Percentiles rank a stretch among this genome's conserved stretches.
phyloP scores from a whole-genome alignment of 2,888 invertebrate species.

The Brenthis hecate region DNA sequence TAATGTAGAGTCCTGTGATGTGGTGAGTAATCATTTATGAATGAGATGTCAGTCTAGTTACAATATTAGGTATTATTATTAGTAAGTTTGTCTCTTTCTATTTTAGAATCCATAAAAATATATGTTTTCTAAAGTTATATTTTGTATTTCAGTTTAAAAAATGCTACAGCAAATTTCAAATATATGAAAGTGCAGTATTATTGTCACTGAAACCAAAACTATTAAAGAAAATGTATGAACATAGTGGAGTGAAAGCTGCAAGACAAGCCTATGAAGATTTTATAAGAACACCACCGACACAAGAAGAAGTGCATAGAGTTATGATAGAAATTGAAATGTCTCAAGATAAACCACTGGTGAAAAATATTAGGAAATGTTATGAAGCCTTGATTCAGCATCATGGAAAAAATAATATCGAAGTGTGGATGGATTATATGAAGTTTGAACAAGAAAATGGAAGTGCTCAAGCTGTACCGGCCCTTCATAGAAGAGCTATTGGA shows the following conservation, averaged over 20 bases:
- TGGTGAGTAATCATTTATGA: slow-evolving; percentile 53
- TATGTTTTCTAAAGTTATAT: neutral
- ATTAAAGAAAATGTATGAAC: slow-evolving; percentile 80
- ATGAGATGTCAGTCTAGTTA: too few relatives aligned
- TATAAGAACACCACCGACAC: slow-evolving; percentile 82
- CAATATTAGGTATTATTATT: too few relatives aligned
- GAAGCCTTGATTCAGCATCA: slow-evolving; percentile 85
- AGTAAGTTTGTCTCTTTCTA: too few relatives aligned
- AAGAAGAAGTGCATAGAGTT: slow-evolving; percentile 82
- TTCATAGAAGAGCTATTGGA: slow-evolving; percentile 85
- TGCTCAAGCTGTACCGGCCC: slow-evolving; percentile 74
- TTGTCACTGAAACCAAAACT: slow-evolving; percentile 83
- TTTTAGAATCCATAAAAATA: too few relatives aligned
- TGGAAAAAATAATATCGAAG: slow-evolving; percentile 83
- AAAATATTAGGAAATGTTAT: slow-evolving; percentile 82
- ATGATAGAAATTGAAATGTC: slow-evolving; percentile 82
- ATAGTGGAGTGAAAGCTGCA: slow-evolving; percentile 80
- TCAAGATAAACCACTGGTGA: slow-evolving; percentile 70
- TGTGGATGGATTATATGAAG: slow-evolving; percentile 88
- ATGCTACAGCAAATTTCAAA: slow-evolving; percentile 66
- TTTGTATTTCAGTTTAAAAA: slow-evolving; percentile 57
- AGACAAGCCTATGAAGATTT: slow-evolving; percentile 84
- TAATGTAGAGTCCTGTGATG: slow-evolving; percentile 56
- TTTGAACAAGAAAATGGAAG: slow-evolving; percentile 86
- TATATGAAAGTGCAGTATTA: slow-evolving; percentile 74